Conservation (phyloP, 2,113 vertebrate genomes). For the Nestor notabilis region DNA sequence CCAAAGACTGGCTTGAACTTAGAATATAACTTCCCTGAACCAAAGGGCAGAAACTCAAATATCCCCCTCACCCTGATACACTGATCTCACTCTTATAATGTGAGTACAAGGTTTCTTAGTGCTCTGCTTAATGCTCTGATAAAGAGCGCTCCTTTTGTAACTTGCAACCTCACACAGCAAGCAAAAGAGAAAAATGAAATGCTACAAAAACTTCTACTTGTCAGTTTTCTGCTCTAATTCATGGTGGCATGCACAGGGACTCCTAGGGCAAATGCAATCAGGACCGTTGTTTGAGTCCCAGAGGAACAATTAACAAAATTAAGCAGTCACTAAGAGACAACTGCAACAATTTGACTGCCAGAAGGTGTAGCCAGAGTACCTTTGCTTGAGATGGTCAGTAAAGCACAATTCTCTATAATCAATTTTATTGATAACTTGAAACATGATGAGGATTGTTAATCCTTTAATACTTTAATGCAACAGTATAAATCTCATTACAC, state of each 20-base stretch:
- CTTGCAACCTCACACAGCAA: not conserved
- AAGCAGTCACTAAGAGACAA: not conserved
- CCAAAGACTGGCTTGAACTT: not conserved
- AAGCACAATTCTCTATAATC: not conserved
- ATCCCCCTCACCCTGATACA: not conserved
- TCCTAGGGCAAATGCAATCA: not conserved
- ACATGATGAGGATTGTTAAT: not conserved
- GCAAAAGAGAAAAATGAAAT: not conserved
- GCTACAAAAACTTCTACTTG: not conserved
- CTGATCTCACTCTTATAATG: not conserved
- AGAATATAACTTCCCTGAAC: not conserved
- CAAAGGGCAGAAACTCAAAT: not conserved
- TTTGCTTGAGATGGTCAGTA: not conserved
- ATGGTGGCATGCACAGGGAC: not conserved
- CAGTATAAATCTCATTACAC: fast-evolving
- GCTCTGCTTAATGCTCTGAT: not conserved
- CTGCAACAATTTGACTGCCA: not conserved
- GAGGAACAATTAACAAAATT: not conserved
- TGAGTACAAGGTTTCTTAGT: not conserved
- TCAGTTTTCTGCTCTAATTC: not conserved
- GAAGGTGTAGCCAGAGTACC: constrained; percentile 27
- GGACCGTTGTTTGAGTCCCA: fast-evolving
- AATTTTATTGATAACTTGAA: not conserved
- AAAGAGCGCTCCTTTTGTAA: not conserved
- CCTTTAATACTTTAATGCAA: not conserved